phyloP scores from a whole-genome alignment of 2,888 invertebrate genomes.

The Callyntrura sp. region DNA sequence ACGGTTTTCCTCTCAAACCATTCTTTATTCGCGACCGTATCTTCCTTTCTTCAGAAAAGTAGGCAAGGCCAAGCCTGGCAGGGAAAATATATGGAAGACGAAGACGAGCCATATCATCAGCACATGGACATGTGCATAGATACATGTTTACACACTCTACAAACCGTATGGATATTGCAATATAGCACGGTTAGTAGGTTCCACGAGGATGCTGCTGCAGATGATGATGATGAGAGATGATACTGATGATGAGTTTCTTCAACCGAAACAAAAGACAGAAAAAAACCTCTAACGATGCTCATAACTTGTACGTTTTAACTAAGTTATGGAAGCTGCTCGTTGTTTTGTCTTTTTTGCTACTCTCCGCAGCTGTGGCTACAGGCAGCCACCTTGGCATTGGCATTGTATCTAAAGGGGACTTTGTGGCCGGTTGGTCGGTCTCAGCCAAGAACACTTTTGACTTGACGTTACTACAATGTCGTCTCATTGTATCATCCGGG shows the following conservation, averaged over 20 bases:
- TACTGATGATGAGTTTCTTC: slow-evolving; percentile 73
- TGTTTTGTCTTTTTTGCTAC: slow-evolving; percentile 18
- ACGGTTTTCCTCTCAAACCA: slow-evolving; percentile 20
- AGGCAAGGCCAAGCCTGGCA: slow-evolving; percentile 49
- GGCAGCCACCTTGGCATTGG: slow-evolving; percentile 69
- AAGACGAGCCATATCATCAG: slow-evolving; percentile 11
- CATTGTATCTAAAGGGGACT: slow-evolving; percentile 6
- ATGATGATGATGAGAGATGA: slow-evolving; percentile 12
- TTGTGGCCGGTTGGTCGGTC: slow-evolving; percentile 9
- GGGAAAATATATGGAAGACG: slow-evolving; percentile 14
- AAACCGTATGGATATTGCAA: no score
- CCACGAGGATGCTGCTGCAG: not conserved
- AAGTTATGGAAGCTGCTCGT: slow-evolving; percentile 45
- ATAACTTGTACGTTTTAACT: slow-evolving; percentile 61
- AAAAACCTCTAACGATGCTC: slow-evolving; percentile 61
- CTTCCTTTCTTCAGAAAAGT: not conserved
- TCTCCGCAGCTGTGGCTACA: not conserved
- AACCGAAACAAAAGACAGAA: slow-evolving; percentile 73
- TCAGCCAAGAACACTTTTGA: not conserved
- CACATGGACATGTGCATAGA: not conserved
- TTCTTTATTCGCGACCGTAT: slow-evolving; percentile 46
- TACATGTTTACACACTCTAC: no score
- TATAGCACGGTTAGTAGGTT: no score
- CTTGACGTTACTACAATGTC: not conserved
- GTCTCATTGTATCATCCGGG: not conserved